Percentiles rank a stretch among this genome's conserved stretches.
Evolutionary conservation across 2,888 invertebrate species (phyloP).

Genomic region (Venusia cambrica): DNA sequence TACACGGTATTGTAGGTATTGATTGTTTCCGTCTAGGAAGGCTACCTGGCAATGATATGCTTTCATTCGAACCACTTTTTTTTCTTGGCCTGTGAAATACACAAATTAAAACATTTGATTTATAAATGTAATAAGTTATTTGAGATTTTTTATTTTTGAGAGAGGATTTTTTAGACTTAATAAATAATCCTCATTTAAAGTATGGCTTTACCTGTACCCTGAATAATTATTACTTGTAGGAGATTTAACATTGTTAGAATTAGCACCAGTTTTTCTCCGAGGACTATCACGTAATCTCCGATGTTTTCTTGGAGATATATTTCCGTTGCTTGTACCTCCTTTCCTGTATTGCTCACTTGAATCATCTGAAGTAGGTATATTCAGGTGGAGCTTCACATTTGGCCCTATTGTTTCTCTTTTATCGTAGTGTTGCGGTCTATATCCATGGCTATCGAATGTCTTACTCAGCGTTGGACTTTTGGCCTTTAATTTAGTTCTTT

Average conservation of each 20-base stretch:
- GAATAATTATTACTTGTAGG: constrained; percentile 71
- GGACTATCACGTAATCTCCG: constrained; percentile 84
- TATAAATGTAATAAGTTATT: too few relatives aligned
- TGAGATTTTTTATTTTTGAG: too few relatives aligned
- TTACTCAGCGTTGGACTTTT: constrained; percentile 74
- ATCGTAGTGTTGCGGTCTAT: constrained; percentile 66
- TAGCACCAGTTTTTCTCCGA: constrained; percentile 82
- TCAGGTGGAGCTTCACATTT: constrained; percentile 76
- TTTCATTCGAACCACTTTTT: constrained; percentile 81
- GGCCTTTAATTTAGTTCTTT: constrained; percentile 71
- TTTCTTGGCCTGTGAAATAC: constrained; percentile 59
- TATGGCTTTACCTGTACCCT: constrained; percentile 57
- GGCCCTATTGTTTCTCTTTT: constrained; percentile 76
- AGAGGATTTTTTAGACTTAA: too few relatives aligned
- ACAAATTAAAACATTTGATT: constrained; percentile 20
- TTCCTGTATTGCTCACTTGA: constrained; percentile 80
- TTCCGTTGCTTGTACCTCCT: constrained; percentile 73
- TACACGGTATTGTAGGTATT: constrained; percentile 69
- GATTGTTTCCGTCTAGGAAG: constrained; percentile 83
- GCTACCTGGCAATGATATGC: constrained; percentile 83
- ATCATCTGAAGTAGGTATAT: constrained; percentile 82
- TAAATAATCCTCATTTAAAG: too few relatives aligned
- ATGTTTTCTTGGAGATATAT: constrained; percentile 80
- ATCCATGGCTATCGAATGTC: constrained; percentile 52
- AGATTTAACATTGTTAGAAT: constrained; percentile 76